Evolutionary conservation across 2,113 vertebrate genomes (phyloP).

Genomic region (Trematomus loennbergii): DNA sequence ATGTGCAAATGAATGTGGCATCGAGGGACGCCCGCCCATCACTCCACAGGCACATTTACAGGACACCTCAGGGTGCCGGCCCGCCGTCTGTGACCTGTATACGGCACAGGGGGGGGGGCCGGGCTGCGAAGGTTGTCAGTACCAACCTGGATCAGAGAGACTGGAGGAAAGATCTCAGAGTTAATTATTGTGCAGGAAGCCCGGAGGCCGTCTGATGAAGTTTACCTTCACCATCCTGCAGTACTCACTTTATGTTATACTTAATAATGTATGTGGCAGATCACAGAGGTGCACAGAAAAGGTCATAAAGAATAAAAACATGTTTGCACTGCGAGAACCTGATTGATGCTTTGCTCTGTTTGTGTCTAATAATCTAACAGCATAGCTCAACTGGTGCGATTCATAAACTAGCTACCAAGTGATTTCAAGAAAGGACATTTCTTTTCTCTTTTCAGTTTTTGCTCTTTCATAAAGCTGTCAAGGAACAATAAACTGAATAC

Average conservation of each 20-base stretch:
- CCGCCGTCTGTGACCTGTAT: conserved; percentile 74
- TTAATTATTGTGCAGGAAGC: conserved; percentile 63
- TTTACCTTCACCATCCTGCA: conserved; percentile 51
- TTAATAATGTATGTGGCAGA: conserved; percentile 48
- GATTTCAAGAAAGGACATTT: background rate
- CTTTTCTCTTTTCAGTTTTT: background rate
- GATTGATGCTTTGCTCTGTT: conserved; percentile 1
- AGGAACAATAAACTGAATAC: background rate
- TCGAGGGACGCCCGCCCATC: conserved; percentile 65
- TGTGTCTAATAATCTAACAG: no score
- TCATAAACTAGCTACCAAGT: background rate
- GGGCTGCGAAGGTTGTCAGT: conserved; percentile 64
- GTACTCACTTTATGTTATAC: conserved; percentile 31
- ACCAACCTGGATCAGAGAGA: conserved; percentile 70
- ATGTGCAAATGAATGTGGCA: conserved; percentile 81
- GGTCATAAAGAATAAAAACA: conserved; percentile 38
- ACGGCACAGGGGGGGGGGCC: conserved; percentile 59
- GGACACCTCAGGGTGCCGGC: conserved; percentile 73
- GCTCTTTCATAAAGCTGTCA: background rate
- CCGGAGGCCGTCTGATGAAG: conserved; percentile 65
- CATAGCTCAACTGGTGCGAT: background rate
- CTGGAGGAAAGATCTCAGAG: conserved; percentile 36
- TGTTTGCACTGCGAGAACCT: background rate
- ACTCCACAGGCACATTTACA: conserved; percentile 72
- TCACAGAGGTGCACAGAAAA: conserved; percentile 41